A percentile compares a stretch with the other conserved stretches of the same genome.
phyloP scores from a whole-genome alignment of 1,140 invertebrate species.

The Platyura marginata region DNA sequence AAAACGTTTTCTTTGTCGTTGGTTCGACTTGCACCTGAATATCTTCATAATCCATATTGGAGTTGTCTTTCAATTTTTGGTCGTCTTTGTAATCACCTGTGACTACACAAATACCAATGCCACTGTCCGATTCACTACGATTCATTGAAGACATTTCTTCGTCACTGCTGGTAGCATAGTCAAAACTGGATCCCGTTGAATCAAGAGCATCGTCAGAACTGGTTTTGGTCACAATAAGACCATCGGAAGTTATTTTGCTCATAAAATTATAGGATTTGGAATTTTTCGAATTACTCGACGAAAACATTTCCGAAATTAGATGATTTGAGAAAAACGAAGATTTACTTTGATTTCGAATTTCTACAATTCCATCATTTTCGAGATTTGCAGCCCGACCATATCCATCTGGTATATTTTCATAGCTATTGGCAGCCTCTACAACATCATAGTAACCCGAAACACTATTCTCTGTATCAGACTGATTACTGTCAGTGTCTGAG shows the following conservation, averaged over 20 bases:
- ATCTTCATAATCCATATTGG: constrained; percentile 23
- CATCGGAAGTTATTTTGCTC: constrained; percentile 24
- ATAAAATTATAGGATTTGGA: constrained; percentile 13
- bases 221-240: constrained; percentile 22
- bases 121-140: constrained; percentile 24
- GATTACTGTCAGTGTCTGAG: constrained; percentile 21
- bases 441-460: constrained; percentile 24
- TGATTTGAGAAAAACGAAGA: constrained; percentile 19
- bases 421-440: constrained; percentile 16
- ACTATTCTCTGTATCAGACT: constrained; percentile 20
- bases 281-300: constrained; percentile 10
- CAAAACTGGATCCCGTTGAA: constrained; percentile 23
- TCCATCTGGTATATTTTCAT: constrained; percentile 25
- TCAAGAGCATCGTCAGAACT: constrained; percentile 22
- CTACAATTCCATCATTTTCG: constrained; percentile 7
- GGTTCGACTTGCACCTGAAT: constrained; percentile 16
- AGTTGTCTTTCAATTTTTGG: constrained; percentile 16
- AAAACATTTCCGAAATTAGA: constrained; percentile 22
- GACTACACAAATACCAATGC: constrained; percentile 21
- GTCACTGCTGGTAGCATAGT: constrained; percentile 18
- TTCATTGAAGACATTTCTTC: constrained; percentile 22
- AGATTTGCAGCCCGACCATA: constrained; percentile 8
- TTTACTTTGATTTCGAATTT: not conserved
- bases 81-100: constrained; percentile 14
- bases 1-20: constrained; percentile 24